A percentile compares a stretch with the other conserved stretches of the same genome.
Conservation (phyloP, 2,888 invertebrate species). For the Hydroisotoma schaefferi region DNA sequence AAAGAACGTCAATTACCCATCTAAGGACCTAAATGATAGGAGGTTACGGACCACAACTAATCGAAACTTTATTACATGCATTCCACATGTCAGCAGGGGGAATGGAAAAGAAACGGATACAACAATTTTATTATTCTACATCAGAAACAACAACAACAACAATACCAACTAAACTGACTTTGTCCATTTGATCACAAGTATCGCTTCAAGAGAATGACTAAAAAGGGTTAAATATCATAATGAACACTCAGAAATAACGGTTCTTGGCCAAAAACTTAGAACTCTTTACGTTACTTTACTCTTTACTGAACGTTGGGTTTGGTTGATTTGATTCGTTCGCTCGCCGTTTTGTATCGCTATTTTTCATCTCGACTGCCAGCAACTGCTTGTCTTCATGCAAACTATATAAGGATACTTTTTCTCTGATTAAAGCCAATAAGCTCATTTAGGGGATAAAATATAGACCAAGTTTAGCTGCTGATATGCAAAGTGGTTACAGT, state of each 20-base stretch:
- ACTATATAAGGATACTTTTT: not conserved
- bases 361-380: not conserved
- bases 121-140: not conserved
- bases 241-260: not conserved
- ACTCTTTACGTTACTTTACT: not conserved
- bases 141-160: not conserved
- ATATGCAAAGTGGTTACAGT: not conserved
- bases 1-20: too few relatives aligned
- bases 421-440: conserved; percentile 3
- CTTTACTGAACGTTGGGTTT: too few relatives aligned
- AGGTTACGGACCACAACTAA: too few relatives aligned
- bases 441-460: too few relatives aligned
- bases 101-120: not conserved
- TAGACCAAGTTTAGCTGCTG: too few relatives aligned
- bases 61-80: too few relatives aligned
- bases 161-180: not conserved
- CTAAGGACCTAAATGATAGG: too few relatives aligned
- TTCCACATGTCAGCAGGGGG: not conserved
- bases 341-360: too few relatives aligned
- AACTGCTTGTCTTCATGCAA: not conserved
- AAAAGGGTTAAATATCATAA: not conserved
- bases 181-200: not conserved
- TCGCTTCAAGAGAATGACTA: not conserved
- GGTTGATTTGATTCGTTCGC: too few relatives aligned
- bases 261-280: conserved; percentile 2